Evolutionary conservation across 2,113 vertebrate species (phyloP), one percentile per base, ranked within the genome.

Genomic region (Copsychus sechellarum): DNA sequence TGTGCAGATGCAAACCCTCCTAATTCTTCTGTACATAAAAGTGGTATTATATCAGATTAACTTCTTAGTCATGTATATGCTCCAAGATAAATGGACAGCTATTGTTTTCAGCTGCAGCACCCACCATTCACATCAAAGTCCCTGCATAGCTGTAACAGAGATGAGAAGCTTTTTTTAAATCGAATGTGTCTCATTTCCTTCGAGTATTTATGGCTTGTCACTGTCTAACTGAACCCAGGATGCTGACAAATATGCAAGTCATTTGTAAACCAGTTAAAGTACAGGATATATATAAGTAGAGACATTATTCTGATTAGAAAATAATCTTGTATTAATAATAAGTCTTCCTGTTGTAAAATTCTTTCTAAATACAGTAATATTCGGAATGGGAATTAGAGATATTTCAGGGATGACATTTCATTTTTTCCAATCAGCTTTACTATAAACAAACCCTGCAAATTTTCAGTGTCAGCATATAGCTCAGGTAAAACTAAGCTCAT

Each of bases 281-380:
- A 76, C 76, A 93, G 76, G 77, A 79, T 88, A 88, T 92, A 45
- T 69, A 6, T 58, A 88, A 86, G 70, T 67, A 78, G 83, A 92
- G 69, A 76, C 57, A 45, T 82, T 95, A 15, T 84, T 87, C 78
- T 94, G 70, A 81, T 96, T 92, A 80, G 81, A 70, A 95, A 93
- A 69, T 93, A 95, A 78, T 83, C 78, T 77, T 77, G n/a, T 80
- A 84, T 72, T 91, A 92, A 50, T 88, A 92, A 61, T 72, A 86
- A 78, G 54, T 74, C 70, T 91, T 95, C 91, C 83, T 92, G 82
- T 88, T 74, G n/a, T 91, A 91, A 96, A 92, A 94, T 34, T 69
- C 61, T 85, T 96, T 78, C 51, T 81, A 84, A 95, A 84, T 78
- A 92, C 57, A 60, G 31, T 81, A 83, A 80, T 91, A 73, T 78